Conservation (phyloP, 1,140 invertebrate genomes). For the Drosophila erecta region DNA sequence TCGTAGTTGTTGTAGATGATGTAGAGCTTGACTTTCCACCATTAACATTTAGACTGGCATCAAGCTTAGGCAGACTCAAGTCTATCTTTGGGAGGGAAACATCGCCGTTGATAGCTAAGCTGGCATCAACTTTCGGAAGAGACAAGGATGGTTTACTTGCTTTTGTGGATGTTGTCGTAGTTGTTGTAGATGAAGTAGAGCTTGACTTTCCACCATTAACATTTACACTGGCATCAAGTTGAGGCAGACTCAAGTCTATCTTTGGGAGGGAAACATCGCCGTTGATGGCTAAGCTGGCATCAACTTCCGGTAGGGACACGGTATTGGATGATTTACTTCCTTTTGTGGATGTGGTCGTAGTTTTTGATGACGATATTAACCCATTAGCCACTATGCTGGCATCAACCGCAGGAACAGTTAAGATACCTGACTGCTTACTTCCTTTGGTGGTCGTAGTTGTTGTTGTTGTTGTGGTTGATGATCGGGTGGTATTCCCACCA, state of each 20-base stretch:
- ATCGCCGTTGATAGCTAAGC: neutral
- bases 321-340: neutral
- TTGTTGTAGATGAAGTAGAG: too few relatives aligned
- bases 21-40: neutral
- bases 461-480: conserved; percentile 1
- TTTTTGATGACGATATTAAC: conserved; percentile 8
- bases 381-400: too few relatives aligned
- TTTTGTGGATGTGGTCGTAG: conserved; percentile 13
- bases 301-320: neutral
- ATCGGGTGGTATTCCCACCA: neutral
- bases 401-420: neutral
- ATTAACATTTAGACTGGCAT: neutral
- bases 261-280: too few relatives aligned
- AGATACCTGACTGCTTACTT: neutral
- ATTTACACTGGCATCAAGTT: too few relatives aligned
- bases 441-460: neutral
- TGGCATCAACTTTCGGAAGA: too few relatives aligned
- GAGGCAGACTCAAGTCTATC: too few relatives aligned
- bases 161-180: too few relatives aligned
- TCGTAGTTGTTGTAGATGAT: conserved; percentile 13
- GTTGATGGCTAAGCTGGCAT: too few relatives aligned
- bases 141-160: too few relatives aligned
- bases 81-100: neutral
- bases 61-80: too few relatives aligned
- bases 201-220: too few relatives aligned